These are phyloP conservation scores for Pachyramphus minor DNA, from an alignment of 2,113 vertebrate species.

Conservation along the genomic window DNA sequence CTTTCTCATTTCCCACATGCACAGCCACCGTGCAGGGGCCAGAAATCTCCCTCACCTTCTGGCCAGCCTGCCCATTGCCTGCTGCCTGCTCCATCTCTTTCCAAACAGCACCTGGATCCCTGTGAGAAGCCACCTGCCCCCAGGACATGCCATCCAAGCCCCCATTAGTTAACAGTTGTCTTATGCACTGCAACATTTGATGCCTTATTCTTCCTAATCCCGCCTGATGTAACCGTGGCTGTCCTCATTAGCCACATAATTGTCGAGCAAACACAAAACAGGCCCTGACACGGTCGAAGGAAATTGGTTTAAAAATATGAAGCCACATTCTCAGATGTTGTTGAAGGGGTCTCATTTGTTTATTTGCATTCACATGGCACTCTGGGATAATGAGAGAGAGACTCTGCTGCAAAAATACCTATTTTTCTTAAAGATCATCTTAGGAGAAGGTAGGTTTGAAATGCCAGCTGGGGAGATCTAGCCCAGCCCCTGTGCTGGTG, in stretches of 20 bases:
- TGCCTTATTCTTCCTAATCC: constrained; percentile 49
- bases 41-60: neutral
- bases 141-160: neutral
- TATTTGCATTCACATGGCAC: neutral
- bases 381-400: neutral
- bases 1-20: neutral
- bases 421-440: neutral
- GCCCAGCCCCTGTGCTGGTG: neutral
- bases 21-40: neutral
- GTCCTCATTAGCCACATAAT: constrained; percentile 67
- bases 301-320: constrained; percentile 63
- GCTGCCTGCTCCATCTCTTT: neutral
- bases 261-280: constrained; percentile 66
- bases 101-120: neutral
- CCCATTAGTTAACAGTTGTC: constrained; percentile 29
- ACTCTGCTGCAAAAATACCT: neutral
- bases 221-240: constrained; percentile 40
- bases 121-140: neutral
- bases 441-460: neutral
- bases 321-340: constrained; percentile 10
- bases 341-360: neutral
- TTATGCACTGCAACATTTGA: constrained; percentile 36
- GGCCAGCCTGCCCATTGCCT: neutral
- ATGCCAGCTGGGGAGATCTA: neutral
- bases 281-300: constrained; percentile 41